Percentiles rank a stretch among this genome's conserved stretches.
Conservation (phyloP, 2,113 vertebrate species). For the Fukomys damarensis region DNA sequence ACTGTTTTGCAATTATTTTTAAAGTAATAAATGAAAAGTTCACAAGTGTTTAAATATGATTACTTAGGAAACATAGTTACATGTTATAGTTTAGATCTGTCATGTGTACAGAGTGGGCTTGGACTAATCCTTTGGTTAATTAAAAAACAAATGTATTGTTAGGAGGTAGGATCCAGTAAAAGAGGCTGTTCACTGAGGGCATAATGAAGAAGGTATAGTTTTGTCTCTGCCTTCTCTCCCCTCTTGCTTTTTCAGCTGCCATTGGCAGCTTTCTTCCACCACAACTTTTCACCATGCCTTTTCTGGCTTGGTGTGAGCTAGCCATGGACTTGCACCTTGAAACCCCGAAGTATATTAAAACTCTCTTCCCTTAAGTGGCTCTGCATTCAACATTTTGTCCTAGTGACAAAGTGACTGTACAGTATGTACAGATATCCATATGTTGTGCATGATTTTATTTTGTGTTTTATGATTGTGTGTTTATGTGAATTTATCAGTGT, state of each 20-base stretch:
- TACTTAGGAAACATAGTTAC: not conserved
- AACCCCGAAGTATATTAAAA: not conserved
- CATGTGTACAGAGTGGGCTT: too few relatives aligned
- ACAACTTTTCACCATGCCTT: not conserved
- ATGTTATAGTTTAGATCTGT: not conserved
- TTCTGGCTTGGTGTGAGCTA: not conserved
- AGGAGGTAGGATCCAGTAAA: not conserved
- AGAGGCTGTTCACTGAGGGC: not conserved
- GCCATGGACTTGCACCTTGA: not conserved
- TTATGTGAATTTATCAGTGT: not conserved
- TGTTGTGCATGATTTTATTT: not conserved
- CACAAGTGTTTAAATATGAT: not conserved
- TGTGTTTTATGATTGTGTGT: not conserved
- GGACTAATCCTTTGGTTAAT: not conserved
- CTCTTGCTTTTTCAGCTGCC: not conserved
- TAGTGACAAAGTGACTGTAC: not conserved
- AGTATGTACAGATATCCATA: not conserved
- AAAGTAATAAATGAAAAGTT: not conserved
- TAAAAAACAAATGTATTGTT: not conserved
- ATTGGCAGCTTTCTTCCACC: not conserved
- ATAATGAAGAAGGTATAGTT: not conserved
- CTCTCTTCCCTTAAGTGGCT: not conserved
- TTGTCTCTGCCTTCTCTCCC: not conserved
- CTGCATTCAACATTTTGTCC: not conserved
- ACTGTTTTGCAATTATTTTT: not conserved